Evolutionary conservation across 2,797 vertebrate genomes (phyloP).

Genomic region (Typhlichthys eigenmanni): DNA sequence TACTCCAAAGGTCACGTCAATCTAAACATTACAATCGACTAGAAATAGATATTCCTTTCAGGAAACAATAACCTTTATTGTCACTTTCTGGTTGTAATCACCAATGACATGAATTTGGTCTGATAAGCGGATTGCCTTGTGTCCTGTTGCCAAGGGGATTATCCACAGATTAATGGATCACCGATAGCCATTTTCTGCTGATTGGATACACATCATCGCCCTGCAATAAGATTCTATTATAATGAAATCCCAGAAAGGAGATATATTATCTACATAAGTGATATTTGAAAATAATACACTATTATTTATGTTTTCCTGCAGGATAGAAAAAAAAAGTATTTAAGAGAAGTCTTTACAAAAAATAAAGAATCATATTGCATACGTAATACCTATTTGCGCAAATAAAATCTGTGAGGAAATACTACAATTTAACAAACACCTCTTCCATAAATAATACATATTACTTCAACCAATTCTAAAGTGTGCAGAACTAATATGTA

Average conservation of each 20-base stretch:
- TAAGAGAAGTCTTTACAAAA: too few species aligned
- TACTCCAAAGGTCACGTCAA: too few species aligned
- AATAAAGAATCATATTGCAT: too few species aligned
- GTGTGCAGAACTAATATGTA: too few species aligned
- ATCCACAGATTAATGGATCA: conserved; percentile 37
- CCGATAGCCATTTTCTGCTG: conserved; percentile 21
- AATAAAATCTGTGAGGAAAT: too few species aligned
- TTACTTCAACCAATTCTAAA: too few species aligned
- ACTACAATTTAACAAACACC: too few species aligned
- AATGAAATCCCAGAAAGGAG: conserved; percentile 8
- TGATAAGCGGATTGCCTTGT: conserved; percentile 27
- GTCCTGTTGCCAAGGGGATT: conserved; percentile 31
- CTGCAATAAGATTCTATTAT: conserved; percentile 39
- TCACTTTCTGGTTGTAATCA: conserved; percentile 7
- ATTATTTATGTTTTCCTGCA: too few species aligned
- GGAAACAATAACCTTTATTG: not conserved
- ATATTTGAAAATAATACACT: not conserved
- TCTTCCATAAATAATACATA: too few species aligned
- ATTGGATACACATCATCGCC: conserved; percentile 27
- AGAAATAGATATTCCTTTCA: too few species aligned
- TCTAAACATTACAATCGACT: not conserved
- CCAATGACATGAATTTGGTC: conserved; percentile 3
- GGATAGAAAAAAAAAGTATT: too few species aligned
- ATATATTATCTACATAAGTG: not conserved
- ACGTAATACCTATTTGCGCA: too few species aligned